Evolutionary conservation across 53 echinoderm and acorn worm genomes (phyloP).

Genomic region (Apostichopus leukothele): DNA sequence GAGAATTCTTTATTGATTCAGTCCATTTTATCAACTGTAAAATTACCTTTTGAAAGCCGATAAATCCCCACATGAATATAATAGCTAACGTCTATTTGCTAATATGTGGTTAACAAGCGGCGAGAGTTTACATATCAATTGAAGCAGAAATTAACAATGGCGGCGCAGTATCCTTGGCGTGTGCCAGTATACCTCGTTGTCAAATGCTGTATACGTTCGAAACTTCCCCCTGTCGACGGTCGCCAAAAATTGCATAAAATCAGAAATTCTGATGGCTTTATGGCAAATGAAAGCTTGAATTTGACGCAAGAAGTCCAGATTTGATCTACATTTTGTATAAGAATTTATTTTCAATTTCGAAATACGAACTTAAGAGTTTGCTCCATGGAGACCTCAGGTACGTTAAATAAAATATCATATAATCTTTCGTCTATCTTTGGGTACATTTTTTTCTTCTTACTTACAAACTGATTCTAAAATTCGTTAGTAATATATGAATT

Average conservation of each 20-base stretch:
- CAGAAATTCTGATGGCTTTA: too few species aligned
- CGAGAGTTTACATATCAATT: background rate
- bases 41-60: slow-evolving; percentile 6
- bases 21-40: slow-evolving; percentile 17
- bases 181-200: too few species aligned
- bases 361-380: too few species aligned
- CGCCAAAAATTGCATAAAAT: too few species aligned
- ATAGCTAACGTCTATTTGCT: background rate
- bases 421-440: background rate
- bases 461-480: too few species aligned
- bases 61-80: slow-evolving; percentile 1
- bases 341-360: background rate
- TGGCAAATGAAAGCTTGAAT: too few species aligned
- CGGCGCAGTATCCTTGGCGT: background rate
- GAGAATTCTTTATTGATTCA: background rate
- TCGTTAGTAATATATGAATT: too few species aligned
- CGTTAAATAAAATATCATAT: background rate
- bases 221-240: too few species aligned
- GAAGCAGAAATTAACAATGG: slow-evolving; percentile 22
- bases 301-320: too few species aligned
- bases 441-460: background rate
- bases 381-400: background rate
- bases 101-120: background rate
- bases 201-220: too few species aligned
- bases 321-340: too few species aligned